These are phyloP conservation scores for Leptinotarsa defecta DNA, from an alignment of 1,140 invertebrate species.

Conservation along the genomic window DNA sequence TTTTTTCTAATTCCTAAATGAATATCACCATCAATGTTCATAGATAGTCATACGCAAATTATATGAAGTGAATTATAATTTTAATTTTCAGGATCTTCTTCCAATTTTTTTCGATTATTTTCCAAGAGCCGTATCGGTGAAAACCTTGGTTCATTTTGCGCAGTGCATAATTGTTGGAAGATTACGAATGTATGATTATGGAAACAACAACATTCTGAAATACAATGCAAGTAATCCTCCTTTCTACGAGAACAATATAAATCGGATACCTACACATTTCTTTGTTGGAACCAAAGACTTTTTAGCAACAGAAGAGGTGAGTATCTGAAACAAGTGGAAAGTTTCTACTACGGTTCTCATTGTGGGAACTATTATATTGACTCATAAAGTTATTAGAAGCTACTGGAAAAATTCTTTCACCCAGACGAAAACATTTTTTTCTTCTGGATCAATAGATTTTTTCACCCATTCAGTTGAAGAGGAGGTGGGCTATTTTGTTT, in stretches of 20 bases:
- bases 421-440: too few relatives aligned
- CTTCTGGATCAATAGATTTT: too few relatives aligned
- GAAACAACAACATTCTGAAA: neutral
- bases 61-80: too few relatives aligned
- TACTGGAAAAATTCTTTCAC: too few relatives aligned
- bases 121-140: slow-evolving; percentile 1
- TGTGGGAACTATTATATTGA: neutral
- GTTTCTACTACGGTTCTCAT: neutral
- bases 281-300: slow-evolving; percentile 9
- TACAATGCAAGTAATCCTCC: slow-evolving; percentile 8
- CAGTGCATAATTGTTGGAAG: neutral
- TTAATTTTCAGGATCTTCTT: neutral
- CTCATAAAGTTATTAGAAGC: neutral
- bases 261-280: neutral
- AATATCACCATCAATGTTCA: too few relatives aligned
- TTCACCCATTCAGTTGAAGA: too few relatives aligned
- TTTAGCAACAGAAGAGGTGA: neutral
- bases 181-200: slow-evolving; percentile 12
- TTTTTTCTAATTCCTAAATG: too few relatives aligned
- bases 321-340: neutral
- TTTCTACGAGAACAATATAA: neutral
- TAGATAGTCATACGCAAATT: too few relatives aligned
- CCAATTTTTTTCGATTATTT: neutral
- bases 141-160: neutral
- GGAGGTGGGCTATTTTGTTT: too few relatives aligned